These are phyloP conservation scores for Andricus grossulariae DNA, from an alignment of 1,140 invertebrate species.

Conservation along the genomic window DNA sequence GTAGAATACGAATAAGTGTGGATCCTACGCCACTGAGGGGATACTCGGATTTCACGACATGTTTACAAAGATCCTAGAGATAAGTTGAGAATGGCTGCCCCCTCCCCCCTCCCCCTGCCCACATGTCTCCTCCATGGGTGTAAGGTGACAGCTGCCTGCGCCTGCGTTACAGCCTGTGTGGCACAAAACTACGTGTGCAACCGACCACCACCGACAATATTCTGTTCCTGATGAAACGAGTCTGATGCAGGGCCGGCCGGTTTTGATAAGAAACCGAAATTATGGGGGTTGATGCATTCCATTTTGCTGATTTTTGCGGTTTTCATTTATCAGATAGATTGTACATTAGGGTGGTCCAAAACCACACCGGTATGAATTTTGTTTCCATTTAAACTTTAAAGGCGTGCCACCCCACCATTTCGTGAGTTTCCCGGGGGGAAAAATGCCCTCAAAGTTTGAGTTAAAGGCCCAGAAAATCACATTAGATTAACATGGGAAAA, in stretches of 20 bases:
- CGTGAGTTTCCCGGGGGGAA: too few relatives aligned
- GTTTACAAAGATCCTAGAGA: slow-evolving; percentile 77
- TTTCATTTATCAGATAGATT: too few relatives aligned
- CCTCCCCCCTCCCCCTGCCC: slow-evolving; percentile 51
- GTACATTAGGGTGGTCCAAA: too few relatives aligned
- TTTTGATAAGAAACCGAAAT: slow-evolving; percentile 2
- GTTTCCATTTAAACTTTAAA: too few relatives aligned
- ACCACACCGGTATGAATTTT: too few relatives aligned
- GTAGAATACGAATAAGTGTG: neutral
- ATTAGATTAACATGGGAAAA: too few relatives aligned
- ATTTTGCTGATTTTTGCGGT: too few relatives aligned
- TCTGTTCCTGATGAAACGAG: slow-evolving; percentile 1
- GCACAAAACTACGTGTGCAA: slow-evolving; percentile 47
- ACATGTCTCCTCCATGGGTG: slow-evolving; percentile 71
- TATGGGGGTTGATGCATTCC: neutral
- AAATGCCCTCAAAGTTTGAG: too few relatives aligned
- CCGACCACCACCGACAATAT: slow-evolving; percentile 24
- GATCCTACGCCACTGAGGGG: slow-evolving; percentile 72
- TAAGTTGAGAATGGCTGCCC: slow-evolving; percentile 76
- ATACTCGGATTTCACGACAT: slow-evolving; percentile 77
- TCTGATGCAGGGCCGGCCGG: slow-evolving; percentile 18
- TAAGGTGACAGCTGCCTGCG: slow-evolving; percentile 76
- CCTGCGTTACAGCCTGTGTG: slow-evolving; percentile 55
- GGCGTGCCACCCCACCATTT: too few relatives aligned
- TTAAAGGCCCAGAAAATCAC: too few relatives aligned